Percentiles rank a stretch among this genome's conserved stretches.
Evolutionary conservation across 2,888 invertebrate species (phyloP).

Genomic region (Adelphocoris suturalis): DNA sequence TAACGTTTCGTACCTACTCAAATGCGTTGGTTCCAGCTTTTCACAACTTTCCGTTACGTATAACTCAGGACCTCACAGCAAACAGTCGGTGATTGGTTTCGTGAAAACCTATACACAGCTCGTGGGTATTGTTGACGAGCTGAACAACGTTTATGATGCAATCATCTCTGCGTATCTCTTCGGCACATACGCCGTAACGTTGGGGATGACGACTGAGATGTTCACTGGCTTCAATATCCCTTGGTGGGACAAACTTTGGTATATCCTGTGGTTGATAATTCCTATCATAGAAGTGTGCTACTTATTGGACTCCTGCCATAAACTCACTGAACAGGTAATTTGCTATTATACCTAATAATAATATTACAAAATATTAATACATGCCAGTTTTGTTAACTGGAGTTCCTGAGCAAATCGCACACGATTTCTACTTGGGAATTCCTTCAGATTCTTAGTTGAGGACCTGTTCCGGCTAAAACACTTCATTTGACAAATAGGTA

Average conservation of each 20-base stretch:
- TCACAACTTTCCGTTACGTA: not conserved
- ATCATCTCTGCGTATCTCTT: not conserved
- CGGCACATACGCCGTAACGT: not conserved
- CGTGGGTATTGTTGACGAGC: not conserved
- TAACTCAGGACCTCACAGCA: not conserved
- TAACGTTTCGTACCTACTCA: not conserved
- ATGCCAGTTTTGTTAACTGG: too few relatives aligned
- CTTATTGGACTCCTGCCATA: not conserved
- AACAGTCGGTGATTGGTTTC: not conserved
- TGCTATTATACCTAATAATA: too few relatives aligned
- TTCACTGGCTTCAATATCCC: not conserved
- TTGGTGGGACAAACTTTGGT: not conserved
- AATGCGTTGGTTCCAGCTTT: not conserved
- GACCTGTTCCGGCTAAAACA: too few relatives aligned
- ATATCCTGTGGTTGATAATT: not conserved
- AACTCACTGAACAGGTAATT: not conserved
- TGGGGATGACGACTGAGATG: not conserved
- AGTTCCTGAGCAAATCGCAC: too few relatives aligned
- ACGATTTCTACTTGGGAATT: too few relatives aligned
- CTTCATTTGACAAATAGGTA: too few relatives aligned
- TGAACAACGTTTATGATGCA: not conserved
- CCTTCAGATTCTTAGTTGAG: too few relatives aligned
- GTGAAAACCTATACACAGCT: not conserved
- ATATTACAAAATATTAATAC: too few relatives aligned
- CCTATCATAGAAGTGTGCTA: not conserved